phyloP scores from a whole-genome alignment of 1,140 invertebrate genomes.

The Chelonus insularis region DNA sequence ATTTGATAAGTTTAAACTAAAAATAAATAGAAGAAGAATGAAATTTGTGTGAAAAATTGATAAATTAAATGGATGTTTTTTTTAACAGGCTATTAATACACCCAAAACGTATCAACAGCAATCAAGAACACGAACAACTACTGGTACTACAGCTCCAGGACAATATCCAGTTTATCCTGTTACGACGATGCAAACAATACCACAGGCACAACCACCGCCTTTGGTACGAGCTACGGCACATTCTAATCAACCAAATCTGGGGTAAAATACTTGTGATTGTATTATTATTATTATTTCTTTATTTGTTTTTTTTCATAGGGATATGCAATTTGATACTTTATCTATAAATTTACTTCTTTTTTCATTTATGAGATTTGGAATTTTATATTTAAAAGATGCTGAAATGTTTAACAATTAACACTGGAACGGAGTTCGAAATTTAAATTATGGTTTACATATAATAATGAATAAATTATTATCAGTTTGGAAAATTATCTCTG shows the following conservation, averaged over 20 bases:
- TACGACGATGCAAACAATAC: constrained; percentile 55
- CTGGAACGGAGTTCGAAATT: too few species aligned
- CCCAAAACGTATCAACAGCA: constrained; percentile 41
- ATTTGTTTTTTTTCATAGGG: constrained; percentile 11
- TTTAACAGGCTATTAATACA: not conserved
- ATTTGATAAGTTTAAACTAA: too few species aligned
- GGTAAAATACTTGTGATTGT: constrained; percentile 45
- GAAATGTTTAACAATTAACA: too few species aligned
- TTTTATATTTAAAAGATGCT: too few species aligned
- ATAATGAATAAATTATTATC: too few species aligned
- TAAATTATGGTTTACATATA: too few species aligned
- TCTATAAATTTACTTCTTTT: too few species aligned
- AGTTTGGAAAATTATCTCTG: not conserved
- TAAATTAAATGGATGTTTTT: too few species aligned
- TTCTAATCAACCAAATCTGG: constrained; percentile 55
- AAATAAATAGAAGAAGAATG: too few species aligned
- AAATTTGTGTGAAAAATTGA: too few species aligned
- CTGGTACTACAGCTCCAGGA: constrained; percentile 49
- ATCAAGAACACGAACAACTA: constrained; percentile 46
- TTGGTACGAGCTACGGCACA: constrained; percentile 60
- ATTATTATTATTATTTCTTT: constrained; percentile 17
- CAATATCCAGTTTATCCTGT: constrained; percentile 58
- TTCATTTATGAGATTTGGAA: too few species aligned
- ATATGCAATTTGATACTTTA: too few species aligned
- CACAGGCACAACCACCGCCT: constrained; percentile 62